Base-by-base conservation (phyloP, 2,113 vertebrate species). In the Corvus cornix region DNA sequence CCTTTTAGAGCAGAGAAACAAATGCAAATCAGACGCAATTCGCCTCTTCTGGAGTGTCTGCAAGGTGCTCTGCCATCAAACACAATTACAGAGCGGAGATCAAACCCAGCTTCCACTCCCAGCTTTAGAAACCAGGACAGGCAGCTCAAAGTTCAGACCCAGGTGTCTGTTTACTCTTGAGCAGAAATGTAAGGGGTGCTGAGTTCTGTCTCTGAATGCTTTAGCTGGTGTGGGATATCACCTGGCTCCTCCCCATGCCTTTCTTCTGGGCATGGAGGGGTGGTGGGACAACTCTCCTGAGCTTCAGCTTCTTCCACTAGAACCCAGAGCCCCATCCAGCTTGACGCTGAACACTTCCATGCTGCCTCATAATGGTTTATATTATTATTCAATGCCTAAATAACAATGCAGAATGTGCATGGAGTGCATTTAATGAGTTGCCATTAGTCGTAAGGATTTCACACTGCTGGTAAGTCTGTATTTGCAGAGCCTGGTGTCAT, bases 11-110 rank as follows among this genome's bases (percentile, higher is more conserved):
- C 37, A 69, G 53, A 93, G 95, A 93, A 90, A 90, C 11, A 73
- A 76, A 76, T 93, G 92, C 67, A 95, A 94, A 91, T 87, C 53
- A 85, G 67, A 53, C 43, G 78, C 78, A 90, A 7, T 79, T 91
- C 70, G 49, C 20, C n/a, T 87, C 33, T 72, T 62, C 59, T 92
- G 90, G 28, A 46, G 35, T 48, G 75, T 67, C 88, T 84, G 46
- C 55, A 31, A 89, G 76, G 52, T 81, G 66, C 72, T 81, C 30
- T 92, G 80, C 83, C 86, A 70, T 89, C 92, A 90, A 55, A 81
- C 63, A 92, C 59, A 84, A 74, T 90, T 92, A 95, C 64, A 93
- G 95, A 90, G 85, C 4, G 11, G 64, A 70, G 68, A 39, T 84
- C 60, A 55, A 77, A 55, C 8, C 30, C 51, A 27, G 16, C 26